Percentiles rank a stretch among this genome's conserved stretches.
These are phyloP conservation scores for Zaprionus taronus DNA, from an alignment of 1,140 invertebrate species.

Conservation along the genomic window DNA sequence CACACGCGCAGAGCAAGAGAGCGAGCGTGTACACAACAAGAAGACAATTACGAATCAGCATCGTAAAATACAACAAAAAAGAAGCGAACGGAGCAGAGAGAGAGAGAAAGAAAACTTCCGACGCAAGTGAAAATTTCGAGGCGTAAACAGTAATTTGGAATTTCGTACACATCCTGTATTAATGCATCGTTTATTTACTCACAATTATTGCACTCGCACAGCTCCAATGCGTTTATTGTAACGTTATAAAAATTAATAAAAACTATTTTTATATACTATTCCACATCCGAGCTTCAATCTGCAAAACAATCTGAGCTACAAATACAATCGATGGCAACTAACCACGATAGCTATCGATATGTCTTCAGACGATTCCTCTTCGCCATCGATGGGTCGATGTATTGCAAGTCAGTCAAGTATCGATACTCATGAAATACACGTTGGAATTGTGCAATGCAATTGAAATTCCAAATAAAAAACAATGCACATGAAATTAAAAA, in stretches of 20 bases:
- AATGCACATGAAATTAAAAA: background rate
- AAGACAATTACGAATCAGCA: conserved; percentile 78
- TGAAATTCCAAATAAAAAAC: background rate
- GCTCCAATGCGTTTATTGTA: conserved; percentile 71
- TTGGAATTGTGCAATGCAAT: background rate
- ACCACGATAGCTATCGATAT: conserved; percentile 29
- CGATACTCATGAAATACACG: conserved; percentile 8
- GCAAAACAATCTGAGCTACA: conserved; percentile 51
- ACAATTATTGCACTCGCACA: conserved; percentile 76
- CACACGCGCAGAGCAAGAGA: conserved; percentile 43
- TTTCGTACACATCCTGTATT: conserved; percentile 26
- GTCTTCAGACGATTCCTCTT: background rate
- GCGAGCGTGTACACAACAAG: conserved; percentile 71
- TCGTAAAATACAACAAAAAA: conserved; percentile 62
- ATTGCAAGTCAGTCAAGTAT: background rate
- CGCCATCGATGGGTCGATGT: conserved; percentile 15
- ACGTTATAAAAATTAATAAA: conserved; percentile 63
- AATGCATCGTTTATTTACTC: conserved; percentile 48
- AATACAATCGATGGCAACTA: conserved; percentile 47
- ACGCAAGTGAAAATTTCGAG: conserved; percentile 47
- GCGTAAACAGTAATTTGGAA: conserved; percentile 29
- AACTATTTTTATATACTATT: conserved; percentile 54
- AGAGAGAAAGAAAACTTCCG: conserved; percentile 60
- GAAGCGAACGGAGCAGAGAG: conserved; percentile 39
- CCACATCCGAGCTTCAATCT: conserved; percentile 75